Evolutionary conservation across 2,888 invertebrate genomes (phyloP).

Genomic region (Gastrophysa polygoni): DNA sequence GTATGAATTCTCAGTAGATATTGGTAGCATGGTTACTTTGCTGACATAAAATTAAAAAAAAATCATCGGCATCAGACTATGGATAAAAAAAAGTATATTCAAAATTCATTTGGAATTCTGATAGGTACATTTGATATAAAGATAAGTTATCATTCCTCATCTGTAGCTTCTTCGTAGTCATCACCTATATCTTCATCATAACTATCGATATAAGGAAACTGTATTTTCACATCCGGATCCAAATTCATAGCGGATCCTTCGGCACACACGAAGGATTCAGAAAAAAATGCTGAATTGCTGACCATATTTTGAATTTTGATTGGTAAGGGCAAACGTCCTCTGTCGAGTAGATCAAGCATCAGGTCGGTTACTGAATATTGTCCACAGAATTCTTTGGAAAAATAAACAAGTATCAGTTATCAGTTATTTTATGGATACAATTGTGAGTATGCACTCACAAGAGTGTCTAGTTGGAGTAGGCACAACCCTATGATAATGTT

Average conservation of each 20-base stretch:
- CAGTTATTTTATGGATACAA: neutral
- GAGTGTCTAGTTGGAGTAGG: too few relatives aligned
- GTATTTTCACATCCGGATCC: neutral
- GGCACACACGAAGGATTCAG: conserved; percentile 14
- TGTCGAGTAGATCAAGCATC: conserved; percentile 6
- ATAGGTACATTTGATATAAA: too few relatives aligned
- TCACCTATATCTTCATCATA: neutral
- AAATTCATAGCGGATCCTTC: conserved; percentile 14
- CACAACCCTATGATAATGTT: too few relatives aligned
- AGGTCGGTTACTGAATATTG: neutral
- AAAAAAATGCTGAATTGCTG: conserved; percentile 19
- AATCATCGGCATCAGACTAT: too few relatives aligned
- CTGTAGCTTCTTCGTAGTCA: neutral
- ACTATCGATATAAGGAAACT: conserved; percentile 16
- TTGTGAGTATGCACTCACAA: too few relatives aligned
- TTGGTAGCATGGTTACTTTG: too few relatives aligned
- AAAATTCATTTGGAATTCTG: too few relatives aligned
- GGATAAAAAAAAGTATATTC: too few relatives aligned
- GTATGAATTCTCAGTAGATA: too few relatives aligned
- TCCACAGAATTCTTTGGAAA: conserved; percentile 23
- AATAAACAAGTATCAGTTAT: too few relatives aligned
- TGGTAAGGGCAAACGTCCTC: conserved; percentile 12
- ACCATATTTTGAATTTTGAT: conserved; percentile 21
- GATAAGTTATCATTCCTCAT: too few relatives aligned
- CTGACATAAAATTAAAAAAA: too few relatives aligned